Evolutionary conservation across 2,888 invertebrate species (phyloP), one percentile per base, ranked within the genome.

Genomic region (Eilema depressum): DNA sequence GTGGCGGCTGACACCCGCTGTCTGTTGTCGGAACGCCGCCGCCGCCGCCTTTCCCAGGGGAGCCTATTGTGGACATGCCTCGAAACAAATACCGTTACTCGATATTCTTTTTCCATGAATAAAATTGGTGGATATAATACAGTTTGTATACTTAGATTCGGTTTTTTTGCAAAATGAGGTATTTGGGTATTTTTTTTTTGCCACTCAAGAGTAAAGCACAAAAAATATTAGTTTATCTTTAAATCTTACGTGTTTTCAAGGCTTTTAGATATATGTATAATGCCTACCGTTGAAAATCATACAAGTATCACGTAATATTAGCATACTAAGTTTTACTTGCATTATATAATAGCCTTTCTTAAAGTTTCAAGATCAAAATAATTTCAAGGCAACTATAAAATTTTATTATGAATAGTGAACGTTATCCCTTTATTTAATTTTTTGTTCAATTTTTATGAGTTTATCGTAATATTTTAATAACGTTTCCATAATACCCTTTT

Each of bases 1-100:
- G 95, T 95, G 95, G 94, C 94, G 92, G 93, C 95, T 94, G 95
- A 95, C 95, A 93, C 94, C 93, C 94, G 95, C 93, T 94, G 93
- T 93, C 95, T 95, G 94, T 94, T 93, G 95, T 94, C 93, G 94
- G 94, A 93, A 92, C 94, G 94, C 94, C 95, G 95, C 91, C 93
- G 92, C 93, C 94, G 94, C 93, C 93, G 95, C 93, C 94, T 95
- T 95, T 94, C 95, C 95, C 95, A 93, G 89, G 95, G 94, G 94
- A 95, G 93, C 88, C 91, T 93, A 92, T 88, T 91, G 90, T 94
- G 94, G 95, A 95, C 90, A 92, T 86, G 88, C 91, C 91, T 80
- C 77, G 82, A 82, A 83, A 89, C 83, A 86, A 86, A 85, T 83
- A 80, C 80, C 74, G 76, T 82, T 79, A 83, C 80, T 81, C 78